phyloP scores from a whole-genome alignment of 2,113 vertebrate genomes.

The Datnioides undecimradiatus region DNA sequence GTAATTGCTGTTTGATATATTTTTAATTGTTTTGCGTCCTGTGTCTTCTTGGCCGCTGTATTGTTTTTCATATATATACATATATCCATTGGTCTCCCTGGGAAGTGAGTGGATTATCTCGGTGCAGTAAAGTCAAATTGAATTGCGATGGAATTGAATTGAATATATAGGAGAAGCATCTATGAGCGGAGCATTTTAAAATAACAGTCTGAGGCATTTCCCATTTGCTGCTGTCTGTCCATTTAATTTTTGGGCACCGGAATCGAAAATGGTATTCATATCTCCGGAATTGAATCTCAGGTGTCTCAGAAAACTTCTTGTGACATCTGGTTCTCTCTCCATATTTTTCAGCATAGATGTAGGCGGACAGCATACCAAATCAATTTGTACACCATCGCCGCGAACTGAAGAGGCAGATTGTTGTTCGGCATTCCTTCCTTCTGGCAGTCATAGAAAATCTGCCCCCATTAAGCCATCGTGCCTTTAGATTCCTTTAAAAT shows the following conservation, averaged over 20 bases:
- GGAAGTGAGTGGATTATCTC: constrained; percentile 42
- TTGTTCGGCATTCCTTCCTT: constrained; percentile 47
- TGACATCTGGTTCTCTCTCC: constrained; percentile 66
- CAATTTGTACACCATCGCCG: constrained; percentile 44
- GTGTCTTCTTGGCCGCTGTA: neutral
- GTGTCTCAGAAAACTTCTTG: constrained; percentile 64
- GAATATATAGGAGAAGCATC: constrained; percentile 36
- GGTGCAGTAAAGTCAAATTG: constrained; percentile 61
- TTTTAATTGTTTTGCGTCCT: constrained; percentile 12
- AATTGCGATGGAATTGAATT: constrained; percentile 60
- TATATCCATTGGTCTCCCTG: neutral
- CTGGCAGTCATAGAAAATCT: constrained; percentile 41
- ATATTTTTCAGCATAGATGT: constrained; percentile 57
- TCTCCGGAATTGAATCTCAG: constrained; percentile 80
- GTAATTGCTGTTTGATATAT: constrained; percentile 25
- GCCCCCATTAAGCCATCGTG: constrained; percentile 20
- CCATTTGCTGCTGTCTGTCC: constrained; percentile 55
- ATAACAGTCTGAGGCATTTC: constrained; percentile 53
- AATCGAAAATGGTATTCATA: constrained; percentile 77
- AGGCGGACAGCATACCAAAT: constrained; percentile 61
- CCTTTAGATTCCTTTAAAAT: constrained; percentile 31
- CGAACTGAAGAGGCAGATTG: constrained; percentile 41
- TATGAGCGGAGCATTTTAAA: constrained; percentile 53
- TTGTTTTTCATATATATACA: constrained; percentile 32
- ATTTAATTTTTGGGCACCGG: constrained; percentile 69